Base-by-base conservation (phyloP, 2,113 vertebrate genomes). In the Neotragus pygmaeus region DNA sequence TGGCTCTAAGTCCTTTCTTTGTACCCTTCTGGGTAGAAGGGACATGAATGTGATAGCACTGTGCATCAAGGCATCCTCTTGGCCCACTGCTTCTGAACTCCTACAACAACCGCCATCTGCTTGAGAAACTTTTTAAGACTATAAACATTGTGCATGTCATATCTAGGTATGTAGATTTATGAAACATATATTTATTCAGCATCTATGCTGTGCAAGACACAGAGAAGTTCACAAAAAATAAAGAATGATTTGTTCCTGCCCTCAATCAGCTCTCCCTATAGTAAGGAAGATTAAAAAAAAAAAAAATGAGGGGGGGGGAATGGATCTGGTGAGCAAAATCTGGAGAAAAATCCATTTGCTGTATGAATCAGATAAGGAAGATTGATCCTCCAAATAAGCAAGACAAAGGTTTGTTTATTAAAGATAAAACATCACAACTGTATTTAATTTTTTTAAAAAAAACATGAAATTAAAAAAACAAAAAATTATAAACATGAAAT, bases 21-120 rank as follows among this genome's bases (percentile, higher is more conserved):
- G 21, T 7, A 14, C 4, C 4, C 1, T 4, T 57, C 17, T 39
- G 33, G 23, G 12, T 58, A 21, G 7, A 78, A 91, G 6, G n/a
- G 12, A 3, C 14, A 27, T 43, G 6, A 19, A 7, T 6, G 3
- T 3, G 14, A 57, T 3, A 87, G 7, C 2, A 9, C 0, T 6
- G 2, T 86, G 1, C 11, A 78, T 62, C 17, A 28, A 88, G n/a
- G 78, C 55, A 1, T 43, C 53, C 47, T 80, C n/a, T 64, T 9
- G 25, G 30, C 25, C 14, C 49, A 70, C 17, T n/a, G 7, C 78
- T 92, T 30, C 30, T 64, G 14, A 84, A 45, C 80, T 45, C 19
- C 36, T 84, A 19, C 11, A 57, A 45, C 5, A 73, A 51, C 8
- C 27, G 2, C 16, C 27, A 75, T 45, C 21, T 58, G 23, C 27